A percentile compares a stretch with the other conserved stretches of the same genome.
Conservation (phyloP, 2,888 invertebrate genomes). For the Dione vanillae region DNA sequence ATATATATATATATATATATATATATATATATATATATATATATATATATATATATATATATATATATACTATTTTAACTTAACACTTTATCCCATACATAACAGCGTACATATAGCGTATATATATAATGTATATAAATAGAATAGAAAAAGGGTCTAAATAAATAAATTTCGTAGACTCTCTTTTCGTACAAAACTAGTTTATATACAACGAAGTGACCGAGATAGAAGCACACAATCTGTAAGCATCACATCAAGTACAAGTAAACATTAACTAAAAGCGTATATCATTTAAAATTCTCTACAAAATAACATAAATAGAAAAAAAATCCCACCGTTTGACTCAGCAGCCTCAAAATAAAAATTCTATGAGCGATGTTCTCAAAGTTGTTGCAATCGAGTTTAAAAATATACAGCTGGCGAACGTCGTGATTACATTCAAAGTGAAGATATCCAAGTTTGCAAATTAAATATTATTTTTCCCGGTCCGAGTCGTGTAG, state of each 20-base stretch:
- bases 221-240: background rate
- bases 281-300: constrained; percentile 24
- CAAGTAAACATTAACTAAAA: constrained; percentile 15
- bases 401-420: constrained; percentile 43
- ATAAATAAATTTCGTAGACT: background rate
- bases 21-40: no score
- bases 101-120: no score
- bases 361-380: constrained; percentile 39
- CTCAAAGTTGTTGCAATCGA: constrained; percentile 39
- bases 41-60: no score
- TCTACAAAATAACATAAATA: constrained; percentile 5
- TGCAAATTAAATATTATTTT: constrained; percentile 72
- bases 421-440: constrained; percentile 53
- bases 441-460: constrained; percentile 58
- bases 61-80: no score
- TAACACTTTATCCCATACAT: no score
- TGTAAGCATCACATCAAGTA: background rate
- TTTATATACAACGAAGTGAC: background rate
- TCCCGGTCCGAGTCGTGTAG: constrained; percentile 56
- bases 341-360: constrained; percentile 21
- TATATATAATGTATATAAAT: no score
- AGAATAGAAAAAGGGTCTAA: no score
- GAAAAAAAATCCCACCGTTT: background rate
- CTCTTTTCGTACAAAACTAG: background rate
- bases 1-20: no score